Percentiles rank a stretch among this genome's conserved stretches.
Conservation (phyloP, 2,113 vertebrate species). For the Anolis sagrei region DNA sequence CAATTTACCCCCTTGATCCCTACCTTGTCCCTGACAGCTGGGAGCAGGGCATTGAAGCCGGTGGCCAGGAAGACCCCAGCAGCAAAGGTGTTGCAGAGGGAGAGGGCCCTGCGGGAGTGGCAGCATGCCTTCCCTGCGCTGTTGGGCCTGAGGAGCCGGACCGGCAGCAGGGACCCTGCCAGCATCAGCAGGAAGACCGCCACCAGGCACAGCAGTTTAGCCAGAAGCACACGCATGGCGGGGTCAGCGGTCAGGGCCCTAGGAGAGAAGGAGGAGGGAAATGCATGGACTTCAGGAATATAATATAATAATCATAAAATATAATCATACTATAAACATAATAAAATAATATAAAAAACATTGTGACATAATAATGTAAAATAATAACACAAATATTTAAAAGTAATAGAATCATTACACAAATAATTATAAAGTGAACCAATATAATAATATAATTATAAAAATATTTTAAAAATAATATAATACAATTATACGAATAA, state of each 20-base stretch:
- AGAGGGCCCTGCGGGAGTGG: constrained; percentile 77
- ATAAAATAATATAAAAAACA: too few relatives aligned
- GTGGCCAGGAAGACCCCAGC: constrained; percentile 93
- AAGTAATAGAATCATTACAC: too few relatives aligned
- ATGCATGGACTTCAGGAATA: too few relatives aligned
- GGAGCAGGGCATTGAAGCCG: constrained; percentile 92
- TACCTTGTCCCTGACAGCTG: constrained; percentile 89
- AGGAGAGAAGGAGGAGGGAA: background rate
- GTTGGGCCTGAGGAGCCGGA: constrained; percentile 82
- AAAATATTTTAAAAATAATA: too few relatives aligned
- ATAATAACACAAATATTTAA: too few relatives aligned
- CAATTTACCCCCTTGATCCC: too few relatives aligned
- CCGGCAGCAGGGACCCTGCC: constrained; percentile 85
- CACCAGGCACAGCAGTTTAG: constrained; percentile 87
- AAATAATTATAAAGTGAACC: too few relatives aligned
- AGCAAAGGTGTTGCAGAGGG: constrained; percentile 88
- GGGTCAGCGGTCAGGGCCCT: rapidly evolving
- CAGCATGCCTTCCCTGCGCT: constrained; percentile 79
- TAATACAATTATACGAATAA: too few relatives aligned
- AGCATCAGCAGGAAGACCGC: constrained; percentile 87
- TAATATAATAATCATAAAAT: too few relatives aligned
- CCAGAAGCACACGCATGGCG: constrained; percentile 80
- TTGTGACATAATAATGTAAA: too few relatives aligned
- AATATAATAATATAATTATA: too few relatives aligned
- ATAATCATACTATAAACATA: too few relatives aligned